A percentile compares a stretch with the other conserved stretches of the same genome.
Conservation (phyloP, 2,888 invertebrate genomes). For the Parelbella ahira region DNA sequence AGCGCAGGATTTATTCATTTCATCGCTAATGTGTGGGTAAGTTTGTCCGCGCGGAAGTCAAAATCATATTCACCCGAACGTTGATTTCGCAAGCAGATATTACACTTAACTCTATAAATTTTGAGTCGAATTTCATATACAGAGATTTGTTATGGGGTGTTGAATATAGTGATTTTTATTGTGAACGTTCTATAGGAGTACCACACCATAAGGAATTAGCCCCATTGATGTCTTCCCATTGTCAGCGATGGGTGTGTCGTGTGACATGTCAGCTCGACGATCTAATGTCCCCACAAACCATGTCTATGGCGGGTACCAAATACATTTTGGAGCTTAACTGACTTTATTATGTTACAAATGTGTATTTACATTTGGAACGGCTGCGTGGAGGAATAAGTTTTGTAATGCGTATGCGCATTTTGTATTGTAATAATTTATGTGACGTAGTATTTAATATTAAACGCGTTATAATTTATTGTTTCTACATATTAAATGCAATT, state of each 20-base stretch:
- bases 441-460: too few species aligned
- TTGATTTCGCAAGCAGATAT: neutral
- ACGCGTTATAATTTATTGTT: too few species aligned
- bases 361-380: conserved; percentile 23
- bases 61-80: conserved; percentile 42
- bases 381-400: conserved; percentile 20
- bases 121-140: conserved; percentile 1
- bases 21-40: conserved; percentile 71
- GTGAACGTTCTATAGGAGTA: conserved; percentile 50
- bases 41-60: conserved; percentile 60
- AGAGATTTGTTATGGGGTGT: conserved; percentile 35
- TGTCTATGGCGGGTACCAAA: conserved; percentile 21
- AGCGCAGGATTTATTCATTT: conserved; percentile 47
- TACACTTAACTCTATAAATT: neutral
- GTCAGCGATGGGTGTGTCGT: conserved; percentile 43
- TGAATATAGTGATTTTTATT: conserved; percentile 45
- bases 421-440: too few species aligned
- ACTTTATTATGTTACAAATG: conserved; percentile 26
- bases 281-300: conserved; percentile 33
- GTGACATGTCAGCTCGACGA: conserved; percentile 42
- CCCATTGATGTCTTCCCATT: conserved; percentile 63
- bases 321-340: conserved; percentile 22
- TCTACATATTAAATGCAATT: too few species aligned
- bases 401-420: conserved; percentile 5
- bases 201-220: conserved; percentile 75